These are phyloP conservation scores for Pogona vitticeps DNA, from an alignment of 2,113 vertebrate genomes.

Conservation along the genomic window DNA sequence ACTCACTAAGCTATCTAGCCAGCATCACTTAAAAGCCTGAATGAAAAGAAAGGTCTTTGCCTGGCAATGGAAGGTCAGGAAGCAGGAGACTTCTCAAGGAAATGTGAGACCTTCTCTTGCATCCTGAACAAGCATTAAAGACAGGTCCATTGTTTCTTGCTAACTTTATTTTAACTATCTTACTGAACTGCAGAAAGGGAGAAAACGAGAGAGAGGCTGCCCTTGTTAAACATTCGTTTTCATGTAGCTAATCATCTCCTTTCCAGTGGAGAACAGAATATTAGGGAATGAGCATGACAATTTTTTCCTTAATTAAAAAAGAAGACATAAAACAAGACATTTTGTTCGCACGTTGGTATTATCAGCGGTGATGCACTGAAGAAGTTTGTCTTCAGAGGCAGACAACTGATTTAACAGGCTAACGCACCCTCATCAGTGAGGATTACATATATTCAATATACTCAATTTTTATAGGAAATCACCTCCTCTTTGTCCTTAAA, in stretches of 20 bases:
- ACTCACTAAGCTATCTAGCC: too few relatives aligned
- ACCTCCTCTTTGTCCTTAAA: not conserved
- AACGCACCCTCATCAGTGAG: not conserved
- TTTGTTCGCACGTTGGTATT: conserved; percentile 38
- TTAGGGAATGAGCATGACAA: conserved; percentile 52
- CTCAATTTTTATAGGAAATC: too few relatives aligned
- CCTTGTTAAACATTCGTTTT: conserved; percentile 56
- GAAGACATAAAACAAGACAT: not conserved
- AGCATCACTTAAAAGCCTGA: too few relatives aligned
- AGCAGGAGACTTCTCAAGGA: too few relatives aligned
- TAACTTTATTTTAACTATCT: conserved; percentile 15
- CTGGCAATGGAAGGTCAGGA: too few relatives aligned
- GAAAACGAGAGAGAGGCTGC: conserved; percentile 17
- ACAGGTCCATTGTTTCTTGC: not conserved
- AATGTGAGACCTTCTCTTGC: too few relatives aligned
- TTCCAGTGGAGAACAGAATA: conserved; percentile 53
- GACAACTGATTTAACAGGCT: too few relatives aligned
- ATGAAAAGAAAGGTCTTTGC: too few relatives aligned
- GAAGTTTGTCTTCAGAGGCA: conserved; percentile 21
- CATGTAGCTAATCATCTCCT: conserved; percentile 28
- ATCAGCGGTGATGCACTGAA: conserved; percentile 17
- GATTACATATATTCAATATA: not conserved
- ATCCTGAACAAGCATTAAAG: not conserved
- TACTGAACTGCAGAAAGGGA: conserved; percentile 41
- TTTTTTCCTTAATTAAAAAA: conserved; percentile 74